A percentile compares a stretch with the other conserved stretches of the same genome.
Conservation (phyloP, 2,888 invertebrate genomes). For the Cephus nigrinus region DNA sequence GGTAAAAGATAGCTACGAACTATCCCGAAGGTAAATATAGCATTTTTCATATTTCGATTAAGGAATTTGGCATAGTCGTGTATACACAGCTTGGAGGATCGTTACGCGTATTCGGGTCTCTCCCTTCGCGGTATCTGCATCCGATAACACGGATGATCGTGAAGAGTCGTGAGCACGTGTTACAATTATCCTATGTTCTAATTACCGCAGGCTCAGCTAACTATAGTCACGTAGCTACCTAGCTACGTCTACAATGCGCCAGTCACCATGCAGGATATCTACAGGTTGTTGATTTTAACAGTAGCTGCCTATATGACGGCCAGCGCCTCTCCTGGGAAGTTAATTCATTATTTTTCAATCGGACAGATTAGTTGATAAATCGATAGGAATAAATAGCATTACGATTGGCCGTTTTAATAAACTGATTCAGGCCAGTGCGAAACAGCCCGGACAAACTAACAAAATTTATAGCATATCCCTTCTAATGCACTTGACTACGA, state of each 20-base stretch:
- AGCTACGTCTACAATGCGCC: not conserved
- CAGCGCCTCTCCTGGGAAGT: constrained; percentile 36
- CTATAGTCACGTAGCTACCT: not conserved
- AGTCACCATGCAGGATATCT: constrained; percentile 36
- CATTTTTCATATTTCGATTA: not conserved
- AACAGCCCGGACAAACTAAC: not conserved
- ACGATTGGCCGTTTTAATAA: constrained; percentile 38
- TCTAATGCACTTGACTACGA: not conserved
- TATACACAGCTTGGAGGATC: not conserved
- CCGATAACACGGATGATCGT: not conserved
- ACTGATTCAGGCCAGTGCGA: constrained; percentile 17
- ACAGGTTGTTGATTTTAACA: constrained; percentile 53
- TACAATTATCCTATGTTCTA: constrained; percentile 4
- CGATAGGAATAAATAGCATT: constrained; percentile 39
- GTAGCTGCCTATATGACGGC: not conserved
- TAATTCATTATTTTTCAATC: constrained; percentile 50
- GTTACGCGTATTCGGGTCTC: not conserved
- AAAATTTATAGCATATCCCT: not conserved
- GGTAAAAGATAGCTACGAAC: not conserved
- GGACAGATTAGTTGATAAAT: constrained; percentile 41
- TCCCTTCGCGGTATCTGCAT: not conserved
- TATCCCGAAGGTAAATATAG: not conserved
- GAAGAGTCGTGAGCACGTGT: not conserved
- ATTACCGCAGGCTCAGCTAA: not conserved
- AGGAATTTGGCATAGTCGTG: not conserved